Conservation (phyloP, 1,140 invertebrate genomes). For the Palaemon carinicauda region DNA sequence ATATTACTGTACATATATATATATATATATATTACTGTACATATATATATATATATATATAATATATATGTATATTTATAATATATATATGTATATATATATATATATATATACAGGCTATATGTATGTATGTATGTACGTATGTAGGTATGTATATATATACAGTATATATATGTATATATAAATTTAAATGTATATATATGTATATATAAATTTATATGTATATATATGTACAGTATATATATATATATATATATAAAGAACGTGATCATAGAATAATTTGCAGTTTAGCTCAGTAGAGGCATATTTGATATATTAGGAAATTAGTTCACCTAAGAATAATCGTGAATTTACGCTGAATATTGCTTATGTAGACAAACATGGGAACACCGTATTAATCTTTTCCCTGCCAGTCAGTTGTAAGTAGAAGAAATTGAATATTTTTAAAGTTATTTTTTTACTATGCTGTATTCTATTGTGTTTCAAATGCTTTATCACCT, state of each 20-base stretch:
- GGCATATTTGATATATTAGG: too few species aligned
- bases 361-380: too few species aligned
- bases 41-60: background rate
- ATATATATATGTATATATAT: background rate
- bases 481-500: background rate
- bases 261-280: too few species aligned
- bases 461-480: background rate
- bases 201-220: background rate
- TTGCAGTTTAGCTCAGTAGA: too few species aligned
- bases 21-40: background rate
- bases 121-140: background rate
- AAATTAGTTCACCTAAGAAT: too few species aligned
- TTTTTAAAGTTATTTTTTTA: too few species aligned
- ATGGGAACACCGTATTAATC: too few species aligned
- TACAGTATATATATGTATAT: background rate
- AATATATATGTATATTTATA: background rate
- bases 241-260: background rate
- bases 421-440: too few species aligned
- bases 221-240: background rate
- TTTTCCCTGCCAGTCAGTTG: too few species aligned
- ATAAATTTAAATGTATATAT: background rate
- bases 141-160: background rate
- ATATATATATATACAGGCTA: background rate
- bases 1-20: background rate
- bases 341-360: too few species aligned